phyloP scores from a whole-genome alignment of 2,113 vertebrate species.

The Entelurus aequoreus region DNA sequence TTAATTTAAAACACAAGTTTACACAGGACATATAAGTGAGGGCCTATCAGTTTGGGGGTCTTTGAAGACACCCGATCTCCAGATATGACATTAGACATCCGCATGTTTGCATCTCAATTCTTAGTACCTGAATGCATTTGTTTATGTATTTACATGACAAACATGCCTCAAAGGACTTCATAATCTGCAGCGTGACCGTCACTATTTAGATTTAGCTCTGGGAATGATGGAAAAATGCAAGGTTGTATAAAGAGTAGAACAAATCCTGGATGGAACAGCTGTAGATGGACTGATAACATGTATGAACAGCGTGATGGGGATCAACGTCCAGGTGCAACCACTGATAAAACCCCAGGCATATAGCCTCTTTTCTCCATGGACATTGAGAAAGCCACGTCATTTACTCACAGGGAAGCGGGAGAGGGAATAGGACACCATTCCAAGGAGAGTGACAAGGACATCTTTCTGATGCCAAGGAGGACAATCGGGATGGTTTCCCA shows the following conservation, averaged over 20 bases:
- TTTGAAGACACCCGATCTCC: too few species aligned
- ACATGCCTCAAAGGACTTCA: background rate
- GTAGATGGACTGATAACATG: background rate
- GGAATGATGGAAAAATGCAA: background rate
- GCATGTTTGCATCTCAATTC: too few species aligned
- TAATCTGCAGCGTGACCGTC: background rate
- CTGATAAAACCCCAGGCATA: constrained; percentile 1
- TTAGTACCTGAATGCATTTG: too few species aligned
- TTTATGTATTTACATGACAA: too few species aligned
- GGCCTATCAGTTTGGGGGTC: too few species aligned
- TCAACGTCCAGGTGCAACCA: background rate
- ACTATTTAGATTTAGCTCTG: background rate
- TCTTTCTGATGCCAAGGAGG: background rate
- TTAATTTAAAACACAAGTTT: too few species aligned
- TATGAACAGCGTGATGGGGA: background rate
- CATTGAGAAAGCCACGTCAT: background rate
- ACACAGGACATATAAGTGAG: too few species aligned
- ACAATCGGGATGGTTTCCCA: background rate
- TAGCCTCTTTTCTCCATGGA: constrained; percentile 1
- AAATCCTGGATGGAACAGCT: background rate
- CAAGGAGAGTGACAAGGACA: constrained; percentile 1
- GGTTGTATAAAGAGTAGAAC: background rate
- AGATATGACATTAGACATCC: too few species aligned
- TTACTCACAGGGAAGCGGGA: background rate
- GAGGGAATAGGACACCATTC: background rate